Base-by-base conservation (phyloP, 2,888 invertebrate species). In the Quadriops clusia region DNA sequence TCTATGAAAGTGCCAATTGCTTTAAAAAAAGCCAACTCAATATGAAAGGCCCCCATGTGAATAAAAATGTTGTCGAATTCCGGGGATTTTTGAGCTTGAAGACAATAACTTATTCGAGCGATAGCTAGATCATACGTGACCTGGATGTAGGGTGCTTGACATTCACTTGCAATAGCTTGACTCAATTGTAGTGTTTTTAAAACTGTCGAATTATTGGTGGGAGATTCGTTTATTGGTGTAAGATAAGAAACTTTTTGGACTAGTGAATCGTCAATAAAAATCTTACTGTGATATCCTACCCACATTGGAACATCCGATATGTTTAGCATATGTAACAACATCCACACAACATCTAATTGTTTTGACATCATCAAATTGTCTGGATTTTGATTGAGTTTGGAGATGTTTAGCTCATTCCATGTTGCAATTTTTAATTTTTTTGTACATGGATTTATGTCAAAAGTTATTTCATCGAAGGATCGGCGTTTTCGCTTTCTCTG, bases 241-340 rank as follows among this genome's bases (percentile, higher is more conserved):
- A 49, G 27, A 30, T 49, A 49, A 13, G 29, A 28, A 18, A 45
- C 30, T 23, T 34, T 42, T 37, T 49, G 42, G n/a, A n/a, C n/a
- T n/a, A n/a, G n/a, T n/a, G n/a, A 10, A 28, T 36, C 23, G 30
- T 44, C 42, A 15, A 23, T 30, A 8, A 30, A 20, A 26, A 43
- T 33, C 29, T 28, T 27, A 3, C 35, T 34, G 23, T 43, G 37
- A 32, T 21, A 44, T 6, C 39, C 44, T 7, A 35, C 33, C 41
- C 44, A 44, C 42, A 41, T 43, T 17, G 41, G 41, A n/a, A 37
- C 42, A 7, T 36, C 23, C 20, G 32, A 13, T 20, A 38, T 32
- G n/a, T 41, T 3, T 9, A 41, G 23, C 11, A n/a, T 10, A 27
- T 39, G 37, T 8, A 30, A 28, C 6, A 42, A 6, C 23, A 43